Evolutionary conservation across 1,140 invertebrate species (phyloP).

Genomic region (Orius insidiosus): DNA sequence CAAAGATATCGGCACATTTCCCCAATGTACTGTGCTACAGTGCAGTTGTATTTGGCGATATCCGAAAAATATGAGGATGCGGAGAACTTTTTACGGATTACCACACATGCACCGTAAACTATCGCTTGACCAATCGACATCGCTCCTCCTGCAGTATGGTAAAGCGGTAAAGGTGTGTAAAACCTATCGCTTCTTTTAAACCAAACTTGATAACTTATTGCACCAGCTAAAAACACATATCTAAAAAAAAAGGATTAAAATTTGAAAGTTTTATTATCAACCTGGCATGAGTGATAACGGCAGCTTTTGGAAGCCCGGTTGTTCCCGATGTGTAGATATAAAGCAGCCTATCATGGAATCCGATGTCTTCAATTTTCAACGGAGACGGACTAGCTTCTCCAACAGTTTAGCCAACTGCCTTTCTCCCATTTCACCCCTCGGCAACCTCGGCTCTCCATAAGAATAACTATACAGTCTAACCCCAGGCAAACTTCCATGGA

Average conservation of each 20-base stretch:
- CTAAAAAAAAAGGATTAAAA: slow-evolving; percentile 31
- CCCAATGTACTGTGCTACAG: slow-evolving; percentile 94
- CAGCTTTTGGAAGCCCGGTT: slow-evolving; percentile 82
- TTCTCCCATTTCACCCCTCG: slow-evolving; percentile 22
- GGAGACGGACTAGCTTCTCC: slow-evolving; percentile 33
- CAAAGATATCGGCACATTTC: slow-evolving; percentile 96
- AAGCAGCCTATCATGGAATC: slow-evolving; percentile 46
- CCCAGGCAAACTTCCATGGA: slow-evolving; percentile 37
- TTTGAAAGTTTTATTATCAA: too few species aligned
- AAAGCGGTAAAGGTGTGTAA: slow-evolving; percentile 86
- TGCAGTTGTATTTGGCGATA: slow-evolving; percentile 85
- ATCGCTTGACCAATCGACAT: slow-evolving; percentile 71
- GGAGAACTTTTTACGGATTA: slow-evolving; percentile 86
- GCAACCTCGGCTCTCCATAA: slow-evolving; percentile 25
- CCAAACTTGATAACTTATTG: slow-evolving; percentile 45
- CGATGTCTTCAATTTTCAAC: slow-evolving; percentile 36
- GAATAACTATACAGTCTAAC: slow-evolving; percentile 45
- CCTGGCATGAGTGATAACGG: slow-evolving; percentile 73
- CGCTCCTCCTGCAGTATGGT: slow-evolving; percentile 89
- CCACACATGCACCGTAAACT: slow-evolving; percentile 65
- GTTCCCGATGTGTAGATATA: slow-evolving; percentile 90
- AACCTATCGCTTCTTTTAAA: slow-evolving; percentile 60
- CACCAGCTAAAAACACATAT: slow-evolving; percentile 60
- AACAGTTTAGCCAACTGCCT: slow-evolving; percentile 38
- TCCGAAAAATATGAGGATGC: slow-evolving; percentile 91